Base-by-base conservation (phyloP, 2,797 vertebrate genomes). In the Microctenopoma stevenorrisi region DNA sequence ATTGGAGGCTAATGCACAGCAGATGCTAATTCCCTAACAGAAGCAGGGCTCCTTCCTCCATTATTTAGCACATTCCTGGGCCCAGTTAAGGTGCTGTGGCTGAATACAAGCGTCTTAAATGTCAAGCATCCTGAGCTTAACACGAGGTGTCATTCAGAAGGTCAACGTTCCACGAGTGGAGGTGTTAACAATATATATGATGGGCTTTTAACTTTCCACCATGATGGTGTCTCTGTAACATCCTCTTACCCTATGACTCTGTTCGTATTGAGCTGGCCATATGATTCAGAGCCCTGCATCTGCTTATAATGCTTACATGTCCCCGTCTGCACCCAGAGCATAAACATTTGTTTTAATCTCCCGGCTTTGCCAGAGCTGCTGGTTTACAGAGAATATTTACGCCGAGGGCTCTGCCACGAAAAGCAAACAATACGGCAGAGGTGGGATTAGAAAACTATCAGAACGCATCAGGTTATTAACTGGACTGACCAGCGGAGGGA, bases 141-240 rank as follows among this genome's bases (percentile, higher is more conserved):
- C 65, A 33, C 42, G 48, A 84, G 79, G 54, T 88, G 86, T 77
- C 85, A 82, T 53, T 72, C 50, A 50, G 78, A 83, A 86, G 82
- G 84, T 83, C 83, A 83, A 22, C 37, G 72, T 68, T 76, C 62
- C 52, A 42, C 49, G 57, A 71, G 75, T 50, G n/a, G 55, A 52
- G 56, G 53, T 70, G 68, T 79, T 74, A 56, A 74, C 72, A 68
- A 33, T 46, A 7, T 7, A 63, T 42, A 38, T 64, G 50, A 66
- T 47, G 30, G 58, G 60, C 59, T 70, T 82, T 83, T 63, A 69
- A 64, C 68, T 77, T 68, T 56, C 59, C 42, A 56, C 72, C 52
- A 16, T 40, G 22, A 43, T 12, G 25, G 42, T 44, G 62, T 47
- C 68, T 56, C 11, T 35, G 55, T 26, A 67, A 53, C 53, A 57